phyloP scores from a whole-genome alignment of 2,888 invertebrate genomes.

The Electrophaes corylata region DNA sequence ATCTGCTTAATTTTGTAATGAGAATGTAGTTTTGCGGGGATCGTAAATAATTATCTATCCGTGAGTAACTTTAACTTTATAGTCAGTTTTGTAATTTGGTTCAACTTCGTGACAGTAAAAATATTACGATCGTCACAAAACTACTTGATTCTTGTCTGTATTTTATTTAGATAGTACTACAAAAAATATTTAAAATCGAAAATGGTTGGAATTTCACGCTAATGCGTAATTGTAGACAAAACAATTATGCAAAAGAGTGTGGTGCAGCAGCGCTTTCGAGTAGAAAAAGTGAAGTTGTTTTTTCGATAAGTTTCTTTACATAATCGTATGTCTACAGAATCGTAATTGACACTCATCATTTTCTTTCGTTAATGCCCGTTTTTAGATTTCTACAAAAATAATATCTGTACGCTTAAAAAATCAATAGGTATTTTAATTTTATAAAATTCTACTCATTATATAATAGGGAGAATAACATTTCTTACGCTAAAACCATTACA shows the following conservation, averaged over 20 bases:
- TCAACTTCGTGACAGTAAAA: neutral
- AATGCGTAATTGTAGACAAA: neutral
- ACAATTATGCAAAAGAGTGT: neutral
- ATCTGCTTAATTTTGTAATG: too few species aligned
- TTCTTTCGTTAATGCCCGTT: neutral
- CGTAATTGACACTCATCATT: too few species aligned
- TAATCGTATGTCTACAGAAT: too few species aligned
- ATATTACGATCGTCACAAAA: too few species aligned
- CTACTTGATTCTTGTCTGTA: too few species aligned
- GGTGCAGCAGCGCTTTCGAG: neutral
- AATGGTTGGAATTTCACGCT: too few species aligned
- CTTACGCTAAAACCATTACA: constrained; percentile 45
- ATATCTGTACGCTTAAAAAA: constrained; percentile 30
- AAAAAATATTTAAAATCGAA: too few species aligned
- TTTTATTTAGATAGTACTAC: too few species aligned
- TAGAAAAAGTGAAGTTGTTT: neutral
- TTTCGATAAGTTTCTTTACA: neutral
- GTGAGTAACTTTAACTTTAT: too few species aligned
- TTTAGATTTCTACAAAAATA: neutral
- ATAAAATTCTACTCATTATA: constrained; percentile 43
- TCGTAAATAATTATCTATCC: too few species aligned
- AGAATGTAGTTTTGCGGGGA: too few species aligned
- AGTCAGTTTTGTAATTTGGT: neutral
- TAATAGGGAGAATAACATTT: constrained; percentile 40
- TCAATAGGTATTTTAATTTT: constrained; percentile 26